Evolutionary conservation across 2,797 vertebrate species (phyloP), one percentile per base, ranked within the genome.

Genomic region (Simalia tracyae): DNA sequence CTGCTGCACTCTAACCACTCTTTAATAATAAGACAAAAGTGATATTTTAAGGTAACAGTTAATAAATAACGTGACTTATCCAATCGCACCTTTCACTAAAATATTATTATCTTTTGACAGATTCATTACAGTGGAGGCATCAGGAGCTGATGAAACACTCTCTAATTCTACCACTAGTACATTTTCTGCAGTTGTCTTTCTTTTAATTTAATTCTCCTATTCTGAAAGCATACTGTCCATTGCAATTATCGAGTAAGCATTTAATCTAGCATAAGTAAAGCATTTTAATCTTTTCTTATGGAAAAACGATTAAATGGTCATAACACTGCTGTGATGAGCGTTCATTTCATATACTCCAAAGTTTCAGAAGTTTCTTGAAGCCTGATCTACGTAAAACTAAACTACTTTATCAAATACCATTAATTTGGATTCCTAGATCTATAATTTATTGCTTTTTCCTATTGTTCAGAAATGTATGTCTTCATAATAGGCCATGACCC

Each of bases 81-180:
- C 97, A 98, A 98, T 98, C 98, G 98, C 93, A 98, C 97, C 97
- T 97, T 97, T 97, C 97, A 97, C 96, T 98, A 98, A 98, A 97
- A 98, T 97, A 98, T 97, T 98, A 98, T 98, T 97, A 98, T 98
- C 97, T 97, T 98, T 97, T 98, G 98, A 98, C 98, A 98, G 98
- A 98, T 99, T 99, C 98, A 99, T 99, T 99, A 99, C 97, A 95
- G 95, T 95, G 95, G 96, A 97, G 96, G 96, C 96, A 97, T 96
- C 93, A 59, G 96, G 94, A 97, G 95, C 96, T 97, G 97, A 97
- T 97, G 97, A 97, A 97, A 98, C 96, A 96, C 96, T 96, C 96
- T 97, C 95, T 97, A 97, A 97, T 97, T 97, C 97, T 97, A 97
- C 97, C 96, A 97, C 95, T 97, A 94, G 97, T 97, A 97, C 96